Base-by-base conservation (phyloP, 1,140 invertebrate genomes). In the Sesamia nonagrioides region DNA sequence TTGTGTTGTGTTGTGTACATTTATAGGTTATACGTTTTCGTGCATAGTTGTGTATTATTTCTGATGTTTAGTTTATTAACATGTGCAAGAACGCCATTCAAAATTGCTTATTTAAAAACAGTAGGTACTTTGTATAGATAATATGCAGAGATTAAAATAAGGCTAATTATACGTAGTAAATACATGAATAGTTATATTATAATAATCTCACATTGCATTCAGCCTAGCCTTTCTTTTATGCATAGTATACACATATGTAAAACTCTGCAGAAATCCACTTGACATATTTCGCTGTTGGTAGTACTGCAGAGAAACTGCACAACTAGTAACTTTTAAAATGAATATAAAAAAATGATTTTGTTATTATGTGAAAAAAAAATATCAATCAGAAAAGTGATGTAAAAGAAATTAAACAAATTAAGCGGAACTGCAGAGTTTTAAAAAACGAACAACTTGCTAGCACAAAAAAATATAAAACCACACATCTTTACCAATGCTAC, bases 61-160 rank as follows among this genome's bases (percentile, higher is more conserved):
- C 52, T 21, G 21, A 56, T 15, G 15, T 50, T n/a, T 3, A 27
- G 21, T 33, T 33, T 11, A 56, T 3, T 27, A 58, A 33, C 15
- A 58, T 27, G 13, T 21, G 27, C 21, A 56, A 33, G 15, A 37
- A 42, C 42, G 9, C 13, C 13, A n/a, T 6, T 68, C 0, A 21
- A 50, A 21, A 18, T 42, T 48, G 63, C 9, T 13, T 33, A 11
- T 27, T 27, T 40, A 18, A 48, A 48, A 1, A 40, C 37, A 27
- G 48, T 13, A 66, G 21, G 27, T 9, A 48, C 18, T 11, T 66
- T 68, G 42, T 33, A 48, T 27, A 48, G 5, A 13, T 42, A 69
- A 50, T 15, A 50, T 69, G 42, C 66, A 69, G 66, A 48, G 66
- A 27, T 69, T 48, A 69, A 48, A 69, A 69, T 69, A 69, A 69